Evolutionary conservation across 92 coral and sea anemone species (phyloP).

Genomic region (Pocillopora grandis): DNA sequence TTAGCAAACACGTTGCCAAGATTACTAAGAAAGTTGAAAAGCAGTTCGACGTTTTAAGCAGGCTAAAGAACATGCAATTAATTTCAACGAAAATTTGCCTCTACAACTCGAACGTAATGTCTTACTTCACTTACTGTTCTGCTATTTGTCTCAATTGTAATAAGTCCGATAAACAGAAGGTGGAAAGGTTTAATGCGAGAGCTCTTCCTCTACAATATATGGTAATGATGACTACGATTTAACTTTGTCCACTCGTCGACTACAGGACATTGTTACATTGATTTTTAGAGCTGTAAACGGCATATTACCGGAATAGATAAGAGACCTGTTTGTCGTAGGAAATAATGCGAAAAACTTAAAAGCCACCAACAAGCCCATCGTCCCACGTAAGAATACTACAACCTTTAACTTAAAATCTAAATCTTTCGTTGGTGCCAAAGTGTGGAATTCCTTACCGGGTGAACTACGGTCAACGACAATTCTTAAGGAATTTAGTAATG

Average conservation of each 20-base stretch:
- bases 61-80: slow-evolving; percentile 23
- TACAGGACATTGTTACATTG: too few species aligned
- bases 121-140: slow-evolving; percentile 25
- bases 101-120: slow-evolving; percentile 23
- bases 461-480: too few species aligned
- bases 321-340: too few species aligned
- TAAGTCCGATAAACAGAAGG: slow-evolving; percentile 16
- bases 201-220: background rate
- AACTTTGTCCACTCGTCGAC: too few species aligned
- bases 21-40: slow-evolving; percentile 24
- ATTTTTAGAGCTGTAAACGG: background rate
- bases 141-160: slow-evolving; percentile 31
- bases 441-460: too few species aligned
- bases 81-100: slow-evolving; percentile 17
- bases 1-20: slow-evolving; percentile 13
- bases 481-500: too few species aligned
- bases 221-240: background rate
- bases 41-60: slow-evolving; percentile 27
- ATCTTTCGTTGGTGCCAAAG: too few species aligned
- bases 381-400: too few species aligned
- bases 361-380: too few species aligned
- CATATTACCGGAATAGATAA: too few species aligned
- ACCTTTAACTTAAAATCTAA: too few species aligned
- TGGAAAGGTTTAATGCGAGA: slow-evolving; percentile 10
- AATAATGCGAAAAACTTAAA: too few species aligned